These are phyloP conservation scores for Psilopsiagon aurifrons DNA, from an alignment of 2,113 vertebrate species.

Conservation along the genomic window DNA sequence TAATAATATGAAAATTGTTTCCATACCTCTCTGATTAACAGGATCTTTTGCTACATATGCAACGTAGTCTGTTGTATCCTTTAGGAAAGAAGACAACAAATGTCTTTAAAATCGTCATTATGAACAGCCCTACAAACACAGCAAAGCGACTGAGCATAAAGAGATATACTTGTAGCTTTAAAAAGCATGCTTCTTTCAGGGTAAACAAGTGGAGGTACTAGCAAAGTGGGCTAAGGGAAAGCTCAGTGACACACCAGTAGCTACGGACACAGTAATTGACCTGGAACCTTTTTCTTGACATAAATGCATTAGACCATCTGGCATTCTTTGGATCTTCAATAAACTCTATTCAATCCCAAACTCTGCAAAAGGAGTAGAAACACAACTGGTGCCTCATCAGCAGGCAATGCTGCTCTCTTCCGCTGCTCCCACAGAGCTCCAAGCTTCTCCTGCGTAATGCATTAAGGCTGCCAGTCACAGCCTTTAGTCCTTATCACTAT, in stretches of 20 bases:
- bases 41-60: constrained; percentile 95
- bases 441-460: not conserved
- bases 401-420: not conserved
- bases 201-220: not conserved
- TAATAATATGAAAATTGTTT: constrained; percentile 20
- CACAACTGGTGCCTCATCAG: not conserved
- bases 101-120: constrained; percentile 11
- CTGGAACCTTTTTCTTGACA: not conserved
- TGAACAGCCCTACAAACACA: not conserved
- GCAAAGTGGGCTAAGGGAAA: not conserved
- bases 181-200: not conserved
- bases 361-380: not conserved
- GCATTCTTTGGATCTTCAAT: not conserved
- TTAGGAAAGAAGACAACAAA: constrained; percentile 48
- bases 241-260: not conserved
- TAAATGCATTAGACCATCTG: not conserved
- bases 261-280: not conserved
- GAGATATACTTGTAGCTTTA: not conserved
- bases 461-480: not conserved
- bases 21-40: constrained; percentile 88
- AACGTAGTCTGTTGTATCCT: constrained; percentile 92
- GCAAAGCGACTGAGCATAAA: not conserved
- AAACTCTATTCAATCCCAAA: not conserved
- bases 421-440: not conserved
- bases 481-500: not conserved